A percentile compares a stretch with the other conserved stretches of the same genome.
phyloP scores from a whole-genome alignment of 2,797 vertebrate species.

The Epinephelus coioides region DNA sequence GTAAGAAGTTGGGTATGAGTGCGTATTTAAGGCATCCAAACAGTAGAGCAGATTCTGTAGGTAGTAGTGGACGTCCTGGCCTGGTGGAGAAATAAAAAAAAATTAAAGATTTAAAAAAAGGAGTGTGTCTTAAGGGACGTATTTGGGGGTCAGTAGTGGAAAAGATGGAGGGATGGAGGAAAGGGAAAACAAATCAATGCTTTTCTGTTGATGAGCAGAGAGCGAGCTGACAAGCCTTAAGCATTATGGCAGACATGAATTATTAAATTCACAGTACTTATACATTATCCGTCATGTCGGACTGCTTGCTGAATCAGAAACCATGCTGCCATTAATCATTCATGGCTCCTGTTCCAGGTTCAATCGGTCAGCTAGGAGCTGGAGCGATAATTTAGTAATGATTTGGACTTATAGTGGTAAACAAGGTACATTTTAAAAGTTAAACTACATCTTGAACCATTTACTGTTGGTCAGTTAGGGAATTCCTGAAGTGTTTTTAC shows the following conservation, averaged over 20 bases:
- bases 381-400: background rate
- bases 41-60: conserved; percentile 18
- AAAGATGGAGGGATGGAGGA: conserved; percentile 20
- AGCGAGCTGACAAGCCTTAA: conserved; percentile 27
- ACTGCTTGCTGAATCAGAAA: conserved; percentile 36
- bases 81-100: background rate
- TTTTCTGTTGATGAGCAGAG: conserved; percentile 40
- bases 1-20: conserved; percentile 4
- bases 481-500: conserved; percentile 29
- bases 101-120: conserved; percentile 13
- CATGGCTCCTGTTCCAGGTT: conserved; percentile 5
- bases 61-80: background rate
- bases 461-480: background rate
- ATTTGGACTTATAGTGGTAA: background rate
- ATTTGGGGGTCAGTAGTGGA: conserved; percentile 24
- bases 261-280: conserved; percentile 63
- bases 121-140: conserved; percentile 23
- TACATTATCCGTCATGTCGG: conserved; percentile 41
- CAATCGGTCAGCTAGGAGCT: background rate
- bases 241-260: conserved; percentile 56
- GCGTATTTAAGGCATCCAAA: conserved; percentile 59
- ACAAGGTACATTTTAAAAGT: background rate
- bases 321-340: conserved; percentile 24
- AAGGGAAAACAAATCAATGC: conserved; percentile 59
- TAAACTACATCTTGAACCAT: background rate